Conservation (phyloP, 2,113 vertebrate species). For the Nibea coibor region DNA sequence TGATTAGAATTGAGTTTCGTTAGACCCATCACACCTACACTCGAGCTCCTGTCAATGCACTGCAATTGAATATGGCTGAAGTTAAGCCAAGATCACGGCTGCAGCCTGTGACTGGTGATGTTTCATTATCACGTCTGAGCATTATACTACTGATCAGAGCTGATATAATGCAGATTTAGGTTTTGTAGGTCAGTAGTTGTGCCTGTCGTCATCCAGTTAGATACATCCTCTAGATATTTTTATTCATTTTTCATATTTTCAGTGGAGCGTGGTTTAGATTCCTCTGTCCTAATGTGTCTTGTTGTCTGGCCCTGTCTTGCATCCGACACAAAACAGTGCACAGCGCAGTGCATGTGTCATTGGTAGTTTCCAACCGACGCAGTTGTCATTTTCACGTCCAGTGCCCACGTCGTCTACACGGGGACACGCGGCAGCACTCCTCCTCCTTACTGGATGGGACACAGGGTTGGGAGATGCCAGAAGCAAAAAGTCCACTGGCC, state of each 20-base stretch:
- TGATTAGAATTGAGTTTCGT: slow-evolving; percentile 2
- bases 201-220: not conserved
- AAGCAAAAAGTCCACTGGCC: no score
- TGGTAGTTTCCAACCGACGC: no score
- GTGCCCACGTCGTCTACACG: no score
- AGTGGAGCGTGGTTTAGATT: not conserved
- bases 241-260: not conserved
- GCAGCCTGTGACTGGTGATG: no score
- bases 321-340: no score
- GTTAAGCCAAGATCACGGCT: fast-evolving
- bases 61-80: not conserved
- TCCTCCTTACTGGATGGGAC: no score
- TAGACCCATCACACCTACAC: not conserved
- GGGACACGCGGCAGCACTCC: no score
- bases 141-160: not conserved
- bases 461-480: no score
- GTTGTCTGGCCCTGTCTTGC: no score
- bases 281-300: not conserved
- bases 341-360: no score
- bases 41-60: not conserved
- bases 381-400: no score
- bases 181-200: slow-evolving; percentile 2
- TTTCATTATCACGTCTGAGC: not conserved
- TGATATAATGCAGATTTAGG: not conserved
- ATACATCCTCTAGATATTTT: not conserved